A percentile compares a stretch with the other conserved stretches of the same genome.
Evolutionary conservation across 2,888 invertebrate genomes (phyloP).

Genomic region (Hylaea fasciaria): DNA sequence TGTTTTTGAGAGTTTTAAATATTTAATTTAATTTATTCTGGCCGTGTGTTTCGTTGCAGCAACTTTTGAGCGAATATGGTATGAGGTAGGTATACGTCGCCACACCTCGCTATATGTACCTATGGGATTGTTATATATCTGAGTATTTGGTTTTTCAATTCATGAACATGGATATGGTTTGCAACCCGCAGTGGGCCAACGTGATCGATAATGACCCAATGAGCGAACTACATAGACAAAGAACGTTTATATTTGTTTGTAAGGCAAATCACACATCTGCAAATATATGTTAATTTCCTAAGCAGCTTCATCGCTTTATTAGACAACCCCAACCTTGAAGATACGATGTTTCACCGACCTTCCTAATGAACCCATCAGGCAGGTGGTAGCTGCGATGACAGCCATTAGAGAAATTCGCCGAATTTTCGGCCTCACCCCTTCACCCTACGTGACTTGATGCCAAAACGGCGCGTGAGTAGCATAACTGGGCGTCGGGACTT

Average conservation of each 20-base stretch:
- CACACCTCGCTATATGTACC: too few relatives aligned
- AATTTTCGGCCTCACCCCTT: constrained; percentile 75
- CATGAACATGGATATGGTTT: too few relatives aligned
- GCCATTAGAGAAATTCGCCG: constrained; percentile 70
- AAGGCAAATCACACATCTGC: too few relatives aligned
- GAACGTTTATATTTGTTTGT: too few relatives aligned
- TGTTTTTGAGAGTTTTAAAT: constrained; percentile 37
- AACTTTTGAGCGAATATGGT: background rate
- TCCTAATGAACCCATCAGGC: constrained; percentile 62
- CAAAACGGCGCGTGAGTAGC: constrained; percentile 58
- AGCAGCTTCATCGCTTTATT: background rate
- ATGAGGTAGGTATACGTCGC: too few relatives aligned
- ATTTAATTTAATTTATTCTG: constrained; percentile 32
- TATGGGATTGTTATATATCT: too few relatives aligned
- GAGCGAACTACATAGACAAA: too few relatives aligned
- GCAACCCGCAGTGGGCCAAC: too few relatives aligned
- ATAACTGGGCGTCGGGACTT: constrained; percentile 49
- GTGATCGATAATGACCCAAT: too few relatives aligned
- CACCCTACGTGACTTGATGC: constrained; percentile 68
- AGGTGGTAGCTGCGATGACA: constrained; percentile 57
- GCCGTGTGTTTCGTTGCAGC: background rate
- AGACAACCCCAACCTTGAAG: constrained; percentile 8
- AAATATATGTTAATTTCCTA: too few relatives aligned
- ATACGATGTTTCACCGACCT: constrained; percentile 13
- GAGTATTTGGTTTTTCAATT: too few relatives aligned